Evolutionary conservation across 2,113 vertebrate species (phyloP), one percentile per base, ranked within the genome.

Genomic region (Eolophus roseicapilla): DNA sequence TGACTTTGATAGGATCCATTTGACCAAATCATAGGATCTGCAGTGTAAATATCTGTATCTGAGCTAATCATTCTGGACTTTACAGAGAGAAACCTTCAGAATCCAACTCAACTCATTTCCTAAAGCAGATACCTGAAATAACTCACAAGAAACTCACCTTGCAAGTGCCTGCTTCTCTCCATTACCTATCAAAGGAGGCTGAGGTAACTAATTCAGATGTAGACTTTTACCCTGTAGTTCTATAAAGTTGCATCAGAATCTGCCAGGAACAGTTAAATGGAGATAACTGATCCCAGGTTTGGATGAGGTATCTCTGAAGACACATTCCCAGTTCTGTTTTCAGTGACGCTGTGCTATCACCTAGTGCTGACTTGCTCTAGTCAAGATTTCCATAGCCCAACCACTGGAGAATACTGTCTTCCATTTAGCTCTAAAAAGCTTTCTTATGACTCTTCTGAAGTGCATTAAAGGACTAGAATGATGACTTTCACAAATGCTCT

Each of bases 341-440:
- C 89, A 79, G 65, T 60, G 80, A 78, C 75, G 92, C 55, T 84
- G 50, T 47, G 62, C 69, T 87, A 91, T 84, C 62, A 68, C 4
- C 75, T 17, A 75, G 69, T 57, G 93, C 91, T 85, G 80, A 81
- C 64, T 78, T 78, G 83, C 69, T 64, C 79, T 57, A 91, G 77
- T 69, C 63, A 68, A 76, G 77, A 86, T 89, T 93, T 86, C 83
- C 81, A 81, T 63, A 86, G 77, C 28, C 62, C 67, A 89, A 17
- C 44, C 91, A 75, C 83, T 82, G 53, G 83, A 91, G 95, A 95
- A 92, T 84, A 79, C 44, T 46, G 37, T 17, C 77, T 86, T 93
- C 86, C 92, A 92, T 94, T 93, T 86, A 96, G 74, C 74, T 91
- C 80, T 94, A 84, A 90, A 96, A 93, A 90, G 83, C 88, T 84